Base-by-base conservation (phyloP, 1,140 invertebrate species). In the Bombus superbus region DNA sequence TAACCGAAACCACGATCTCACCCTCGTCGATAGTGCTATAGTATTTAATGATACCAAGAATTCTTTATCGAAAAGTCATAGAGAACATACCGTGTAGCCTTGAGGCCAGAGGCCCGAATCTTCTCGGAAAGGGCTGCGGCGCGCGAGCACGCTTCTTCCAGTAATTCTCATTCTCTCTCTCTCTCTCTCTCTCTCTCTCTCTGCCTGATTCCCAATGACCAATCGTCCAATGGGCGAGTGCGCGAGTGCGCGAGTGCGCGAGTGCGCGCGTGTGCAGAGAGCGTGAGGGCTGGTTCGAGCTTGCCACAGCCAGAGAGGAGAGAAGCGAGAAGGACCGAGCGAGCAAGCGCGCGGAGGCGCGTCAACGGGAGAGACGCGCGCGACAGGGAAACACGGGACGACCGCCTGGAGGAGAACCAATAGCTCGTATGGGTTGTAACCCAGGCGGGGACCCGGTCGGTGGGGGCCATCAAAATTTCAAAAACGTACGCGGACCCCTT, bases 391-490 rank as follows among this genome's bases (percentile, higher is more conserved):
- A 64, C 84, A 76, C 88, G 77, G 81, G 59, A 73, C 35, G 80
- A 87, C 68, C 86, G 89, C 84, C 90, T 81, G 76, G 81, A 86
- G 90, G 79, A 90, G 94, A 94, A 93, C 93, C 93, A 94, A 93
- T 94, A 92, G 90, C 88, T 90, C 81, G 86, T 87, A 90, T 76
- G 84, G 83, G 62, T 90, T 88, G 88, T 86, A 90, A 90, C 79
- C 78, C 84, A 68, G 88, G 86, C 81, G 83, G 82, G 80, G 96
- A 95, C 68, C 96, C 95, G 81, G 15, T 75, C 96, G 97, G 92
- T 97, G 97, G 97, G 97, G 97, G 94, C 97, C 97, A 95, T 96
- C 96, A 92, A 96, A 95, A 95, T 95, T 95, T 95, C 94, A 95
- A 95, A 95, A 95, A 95, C 94, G 95, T 95, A 95, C 94, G 92